Conservation (phyloP, 92 coral and sea anemone genomes). For the Bergia puertoricense region DNA sequence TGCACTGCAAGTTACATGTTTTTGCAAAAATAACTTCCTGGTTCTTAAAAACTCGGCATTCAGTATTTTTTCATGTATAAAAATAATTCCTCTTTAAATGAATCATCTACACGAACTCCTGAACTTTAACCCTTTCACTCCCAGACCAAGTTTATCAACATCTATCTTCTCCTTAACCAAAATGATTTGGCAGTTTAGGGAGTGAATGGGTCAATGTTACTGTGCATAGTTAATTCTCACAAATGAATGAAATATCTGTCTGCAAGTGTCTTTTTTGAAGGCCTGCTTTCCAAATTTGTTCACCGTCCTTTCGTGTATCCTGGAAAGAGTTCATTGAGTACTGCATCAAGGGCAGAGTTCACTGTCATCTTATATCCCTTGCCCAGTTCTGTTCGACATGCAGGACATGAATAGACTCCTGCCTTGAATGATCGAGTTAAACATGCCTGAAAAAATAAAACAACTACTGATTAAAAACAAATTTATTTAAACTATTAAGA, state of each 20-base stretch:
- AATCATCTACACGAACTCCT: no score
- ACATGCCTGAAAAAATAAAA: slow-evolving; percentile 62
- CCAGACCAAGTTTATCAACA: no score
- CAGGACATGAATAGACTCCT: slow-evolving; percentile 85
- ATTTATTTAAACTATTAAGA: not conserved
- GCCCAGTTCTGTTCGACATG: slow-evolving; percentile 91
- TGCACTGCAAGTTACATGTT: no score
- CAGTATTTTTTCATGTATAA: no score
- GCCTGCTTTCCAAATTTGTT: not conserved
- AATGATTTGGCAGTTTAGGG: no score
- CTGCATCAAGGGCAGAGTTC: slow-evolving; percentile 73
- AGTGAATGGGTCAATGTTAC: no score
- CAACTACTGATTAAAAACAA: not conserved
- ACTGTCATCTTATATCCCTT: slow-evolving; percentile 74
- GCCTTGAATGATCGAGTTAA: slow-evolving; percentile 95
- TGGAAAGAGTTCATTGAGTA: slow-evolving; percentile 89
- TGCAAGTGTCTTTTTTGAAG: no score
- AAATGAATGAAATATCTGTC: not conserved
- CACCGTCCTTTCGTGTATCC: slow-evolving; percentile 98
- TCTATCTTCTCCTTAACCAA: no score
- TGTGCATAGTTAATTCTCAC: not conserved
- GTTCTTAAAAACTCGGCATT: no score
- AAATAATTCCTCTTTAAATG: no score
- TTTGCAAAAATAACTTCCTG: no score
- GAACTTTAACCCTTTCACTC: no score